Conservation (phyloP, 2,113 vertebrate species). For the Micronycteris hirsuta region DNA sequence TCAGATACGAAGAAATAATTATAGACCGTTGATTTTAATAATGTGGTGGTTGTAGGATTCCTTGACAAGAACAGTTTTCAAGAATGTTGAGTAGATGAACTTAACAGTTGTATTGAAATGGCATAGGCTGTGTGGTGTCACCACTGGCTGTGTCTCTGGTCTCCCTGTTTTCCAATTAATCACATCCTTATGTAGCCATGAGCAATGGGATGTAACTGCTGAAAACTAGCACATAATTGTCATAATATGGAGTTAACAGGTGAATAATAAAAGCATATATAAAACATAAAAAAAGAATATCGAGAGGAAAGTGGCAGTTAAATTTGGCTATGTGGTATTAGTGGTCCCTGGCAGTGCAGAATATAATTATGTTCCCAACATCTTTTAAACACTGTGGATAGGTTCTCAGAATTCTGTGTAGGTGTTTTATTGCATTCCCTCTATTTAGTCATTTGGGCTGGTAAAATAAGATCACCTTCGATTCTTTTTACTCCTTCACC, state of each 20-base stretch:
- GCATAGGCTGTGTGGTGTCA: constrained; percentile 32
- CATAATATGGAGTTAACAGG: constrained; percentile 85
- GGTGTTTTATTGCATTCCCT: not conserved
- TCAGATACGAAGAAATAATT: not conserved
- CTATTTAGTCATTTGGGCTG: not conserved
- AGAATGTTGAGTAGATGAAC: not conserved
- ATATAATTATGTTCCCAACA: not conserved
- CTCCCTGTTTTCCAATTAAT: constrained; percentile 74
- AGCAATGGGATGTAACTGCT: constrained; percentile 84
- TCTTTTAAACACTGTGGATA: not conserved
- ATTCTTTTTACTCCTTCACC: not conserved
- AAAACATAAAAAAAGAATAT: not conserved
- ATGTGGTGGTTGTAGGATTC: not conserved
- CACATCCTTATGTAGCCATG: constrained; percentile 76
- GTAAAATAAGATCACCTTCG: not conserved
- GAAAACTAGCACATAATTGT: constrained; percentile 83
- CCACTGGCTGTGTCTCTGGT: constrained; percentile 43
- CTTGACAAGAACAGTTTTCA: not conserved
- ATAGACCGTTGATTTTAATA: not conserved
- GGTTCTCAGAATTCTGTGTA: not conserved
- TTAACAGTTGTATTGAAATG: constrained; percentile 21
- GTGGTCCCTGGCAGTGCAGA: not conserved
- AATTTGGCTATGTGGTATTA: not conserved
- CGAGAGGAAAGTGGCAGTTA: not conserved
- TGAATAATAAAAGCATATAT: constrained; percentile 89